These are phyloP conservation scores for Scaptomyza pallida DNA, from an alignment of 1,140 invertebrate species.

Conservation along the genomic window DNA sequence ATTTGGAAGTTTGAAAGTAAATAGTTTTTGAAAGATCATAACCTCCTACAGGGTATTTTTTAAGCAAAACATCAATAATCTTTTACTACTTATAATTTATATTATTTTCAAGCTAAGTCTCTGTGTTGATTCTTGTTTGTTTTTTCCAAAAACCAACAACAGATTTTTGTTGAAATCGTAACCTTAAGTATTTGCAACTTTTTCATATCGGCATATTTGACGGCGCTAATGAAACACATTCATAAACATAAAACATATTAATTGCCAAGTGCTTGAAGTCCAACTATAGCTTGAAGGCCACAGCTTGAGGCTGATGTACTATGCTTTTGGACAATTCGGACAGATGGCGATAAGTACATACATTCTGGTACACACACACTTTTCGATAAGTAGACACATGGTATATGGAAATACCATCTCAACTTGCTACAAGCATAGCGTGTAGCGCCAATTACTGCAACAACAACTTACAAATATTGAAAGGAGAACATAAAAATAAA, in stretches of 20 bases:
- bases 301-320: not conserved
- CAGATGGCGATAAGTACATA: not conserved
- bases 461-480: no score
- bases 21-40: no score
- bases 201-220: conserved; percentile 9
- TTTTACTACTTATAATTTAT: no score
- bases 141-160: conserved; percentile 16
- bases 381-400: not conserved
- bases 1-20: no score
- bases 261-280: not conserved
- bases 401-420: not conserved
- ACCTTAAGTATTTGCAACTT: conserved; percentile 25
- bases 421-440: not conserved
- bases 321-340: not conserved
- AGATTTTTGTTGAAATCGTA: conserved; percentile 2
- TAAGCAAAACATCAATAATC: no score
- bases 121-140: no score
- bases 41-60: no score
- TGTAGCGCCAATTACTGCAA: conserved; percentile 25
- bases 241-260: not conserved
- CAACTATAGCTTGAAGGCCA: not conserved
- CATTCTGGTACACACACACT: not conserved
- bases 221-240: conserved; percentile 15
- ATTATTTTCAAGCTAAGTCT: no score
- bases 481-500: not conserved